Base-by-base conservation (phyloP, 1,140 invertebrate genomes). In the Nasonia vitripennis region DNA sequence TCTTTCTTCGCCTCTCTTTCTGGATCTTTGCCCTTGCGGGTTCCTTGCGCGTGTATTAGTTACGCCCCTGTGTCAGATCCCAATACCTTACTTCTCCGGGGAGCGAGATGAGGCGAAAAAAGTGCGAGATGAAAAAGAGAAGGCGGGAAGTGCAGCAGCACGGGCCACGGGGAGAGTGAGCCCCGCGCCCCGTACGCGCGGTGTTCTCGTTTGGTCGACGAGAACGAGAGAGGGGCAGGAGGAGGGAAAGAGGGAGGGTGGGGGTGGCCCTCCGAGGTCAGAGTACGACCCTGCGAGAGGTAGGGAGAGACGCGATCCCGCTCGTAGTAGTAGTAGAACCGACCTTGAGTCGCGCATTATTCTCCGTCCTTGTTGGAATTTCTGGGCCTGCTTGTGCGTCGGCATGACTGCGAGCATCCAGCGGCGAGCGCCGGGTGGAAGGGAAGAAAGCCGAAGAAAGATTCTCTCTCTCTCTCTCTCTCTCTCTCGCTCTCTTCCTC, bases 341-440 rank as follows among this genome's bases (percentile, higher is more conserved):
- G 93, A 93, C 93, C 93, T 93, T 93, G 93, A 93, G 91, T 92
- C 92, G 91, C 91, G 89, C 91, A 92, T 92, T 91, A 92, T 91
- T 90, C 89, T 87, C 87, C 91, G 90, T 91, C 92, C 91, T 93
- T 91, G 91, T 91, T 93, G 93, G 92, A 93, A 93, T 93, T 92
- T 93, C 91, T 93, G 90, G 90, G 88, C 88, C 88, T 89, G 83
- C 87, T 68, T 73, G 88, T 89, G 88, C 90, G 91, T 92, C 90
- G 90, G 90, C 89, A 86, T 90, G 89, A 91, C 90, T 91, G 89
- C 88, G 86, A 89, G 87, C 86, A 80, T 86, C 86, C 79, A 81
- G 68, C 70, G 80, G 41, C 45, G 17, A 17, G 45, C 62, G 62
- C 55, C 4, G 14, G 41, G 0, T 5, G 48, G 51, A 31, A 85